Base-by-base conservation (phyloP, 2,888 invertebrate species). In the Emmelina monodactyla region DNA sequence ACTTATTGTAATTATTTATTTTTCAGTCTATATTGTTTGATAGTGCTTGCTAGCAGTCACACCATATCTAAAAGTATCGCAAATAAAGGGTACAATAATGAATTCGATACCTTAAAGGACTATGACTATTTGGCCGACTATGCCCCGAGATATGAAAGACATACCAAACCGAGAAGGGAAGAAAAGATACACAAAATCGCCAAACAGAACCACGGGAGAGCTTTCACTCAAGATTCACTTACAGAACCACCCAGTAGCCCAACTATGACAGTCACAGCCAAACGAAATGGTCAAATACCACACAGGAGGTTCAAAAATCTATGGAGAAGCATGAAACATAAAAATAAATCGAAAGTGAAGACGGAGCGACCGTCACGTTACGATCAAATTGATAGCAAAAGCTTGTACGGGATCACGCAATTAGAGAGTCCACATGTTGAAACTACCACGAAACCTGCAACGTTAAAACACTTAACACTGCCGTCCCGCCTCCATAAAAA, bases 1-100 rank as follows among this genome's bases (percentile, higher is more conserved):
- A n/a, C n/a, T n/a, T n/a, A n/a, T n/a, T n/a, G n/a, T n/a, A n/a
- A n/a, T 28, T 32, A 37, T 32, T 34, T 45, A 35, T 47, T 37
- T 63, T 58, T 35, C 65, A 76, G 75, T 65, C 57, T 72, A 62
- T 62, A 70, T 62, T 62, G 63, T 62, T 58, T 69, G 53, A 67
- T 69, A 58, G 62, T 65, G 52, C 55, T 64, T 44, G 50, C 55
- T 42, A 53, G 56, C 40, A 50, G 65, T 52, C 59, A 58, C 50
- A 65, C 66, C 58, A 59, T 67, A 61, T 65, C 64, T 55, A 71
- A 66, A 69, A 64, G 61, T 60, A 60, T 50, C 39, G 47, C 53
- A 32, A 38, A 55, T 32, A 44, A 57, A 31, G 45, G 45, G 39
- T 37, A 50, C 25, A 44, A 57, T 46, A 54, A 51, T 34, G 43